Evolutionary conservation across 2,797 vertebrate genomes (phyloP).

Genomic region (Darevskia mixta): DNA sequence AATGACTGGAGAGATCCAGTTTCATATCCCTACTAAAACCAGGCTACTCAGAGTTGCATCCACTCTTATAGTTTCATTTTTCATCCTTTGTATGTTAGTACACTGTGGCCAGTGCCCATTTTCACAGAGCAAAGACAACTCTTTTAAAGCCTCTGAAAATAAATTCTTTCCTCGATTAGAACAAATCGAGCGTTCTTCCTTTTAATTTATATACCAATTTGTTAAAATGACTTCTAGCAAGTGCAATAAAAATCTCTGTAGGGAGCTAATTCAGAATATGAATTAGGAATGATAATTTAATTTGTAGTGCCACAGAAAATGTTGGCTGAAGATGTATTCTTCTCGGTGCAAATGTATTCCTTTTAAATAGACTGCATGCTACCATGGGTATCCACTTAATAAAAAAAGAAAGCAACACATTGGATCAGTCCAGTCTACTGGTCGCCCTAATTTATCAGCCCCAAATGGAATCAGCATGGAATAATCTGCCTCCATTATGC

Average conservation of each 20-base stretch:
- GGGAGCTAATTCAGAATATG: conserved; percentile 63
- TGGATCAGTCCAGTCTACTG: background rate
- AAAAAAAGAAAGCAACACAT: background rate
- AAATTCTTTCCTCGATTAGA: conserved; percentile 57
- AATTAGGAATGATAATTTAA: conserved; percentile 71
- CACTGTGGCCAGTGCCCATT: conserved; percentile 32
- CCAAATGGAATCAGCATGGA: background rate
- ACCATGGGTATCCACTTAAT: background rate
- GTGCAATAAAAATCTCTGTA: conserved; percentile 62
- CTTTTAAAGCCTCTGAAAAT: conserved; percentile 50
- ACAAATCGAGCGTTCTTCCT: conserved; percentile 45
- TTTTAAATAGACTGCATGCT: background rate
- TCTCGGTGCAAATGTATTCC: background rate
- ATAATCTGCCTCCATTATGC: background rate
- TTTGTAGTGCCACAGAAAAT: conserved; percentile 60
- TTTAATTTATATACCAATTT: conserved; percentile 62
- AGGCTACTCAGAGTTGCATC: background rate
- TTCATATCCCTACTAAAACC: background rate
- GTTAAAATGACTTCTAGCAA: conserved; percentile 57
- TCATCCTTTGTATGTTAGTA: conserved; percentile 27
- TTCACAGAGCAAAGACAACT: background rate
- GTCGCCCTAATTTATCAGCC: background rate
- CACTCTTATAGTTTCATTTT: background rate
- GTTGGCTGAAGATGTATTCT: conserved; percentile 10
- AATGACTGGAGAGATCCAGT: too few relatives aligned